These are phyloP conservation scores for Gnathonemus echidnorhynchus DNA, from an alignment of 2,113 vertebrate species.

Conservation along the genomic window DNA sequence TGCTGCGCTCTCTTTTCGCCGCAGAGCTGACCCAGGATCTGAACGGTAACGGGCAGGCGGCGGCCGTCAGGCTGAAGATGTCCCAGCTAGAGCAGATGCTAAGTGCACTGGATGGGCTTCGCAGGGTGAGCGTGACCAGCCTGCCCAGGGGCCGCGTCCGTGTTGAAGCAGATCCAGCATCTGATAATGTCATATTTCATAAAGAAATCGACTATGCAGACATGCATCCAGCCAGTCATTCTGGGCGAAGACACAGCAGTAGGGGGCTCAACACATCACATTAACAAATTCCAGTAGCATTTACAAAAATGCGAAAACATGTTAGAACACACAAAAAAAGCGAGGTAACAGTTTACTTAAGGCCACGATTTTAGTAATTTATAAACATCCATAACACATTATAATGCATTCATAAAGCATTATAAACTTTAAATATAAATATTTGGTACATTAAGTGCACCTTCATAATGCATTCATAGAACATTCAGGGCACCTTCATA, in stretches of 20 bases:
- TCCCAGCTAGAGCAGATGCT: slow-evolving; percentile 97
- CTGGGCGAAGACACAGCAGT: not conserved
- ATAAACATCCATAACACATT: too few relatives aligned
- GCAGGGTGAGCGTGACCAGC: slow-evolving; percentile 63
- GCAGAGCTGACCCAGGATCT: slow-evolving; percentile 87
- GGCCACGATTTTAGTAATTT: too few relatives aligned
- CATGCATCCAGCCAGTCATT: not conserved
- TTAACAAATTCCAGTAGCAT: not conserved
- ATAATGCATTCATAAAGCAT: too few relatives aligned
- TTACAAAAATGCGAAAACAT: not conserved
- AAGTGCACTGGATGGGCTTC: slow-evolving; percentile 86
- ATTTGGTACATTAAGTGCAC: too few relatives aligned
- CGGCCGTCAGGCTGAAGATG: slow-evolving; percentile 91
- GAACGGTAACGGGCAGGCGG: slow-evolving; percentile 89
- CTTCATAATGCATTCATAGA: too few relatives aligned
- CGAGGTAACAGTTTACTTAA: too few relatives aligned
- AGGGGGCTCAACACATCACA: not conserved
- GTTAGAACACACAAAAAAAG: not conserved
- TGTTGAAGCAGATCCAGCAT: not conserved
- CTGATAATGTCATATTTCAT: not conserved
- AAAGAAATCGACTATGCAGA: not conserved
- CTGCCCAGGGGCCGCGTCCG: not conserved
- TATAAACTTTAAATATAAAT: too few relatives aligned
- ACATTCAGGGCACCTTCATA: too few relatives aligned
- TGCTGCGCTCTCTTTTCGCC: not conserved